Conservation (phyloP, 1,140 invertebrate species). For the Riptortus pedestris region DNA sequence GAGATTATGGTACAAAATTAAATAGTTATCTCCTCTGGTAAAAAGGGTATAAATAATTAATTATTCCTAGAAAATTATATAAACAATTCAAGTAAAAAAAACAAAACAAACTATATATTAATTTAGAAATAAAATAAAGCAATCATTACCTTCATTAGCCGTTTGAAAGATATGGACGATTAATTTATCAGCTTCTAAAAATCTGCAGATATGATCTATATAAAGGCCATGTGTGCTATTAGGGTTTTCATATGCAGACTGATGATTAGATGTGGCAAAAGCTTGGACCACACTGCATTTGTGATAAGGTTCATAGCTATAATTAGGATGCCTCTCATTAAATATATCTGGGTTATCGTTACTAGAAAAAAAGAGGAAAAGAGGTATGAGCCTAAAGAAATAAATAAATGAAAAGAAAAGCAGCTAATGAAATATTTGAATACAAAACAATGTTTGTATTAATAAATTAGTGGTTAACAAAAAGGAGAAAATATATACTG, state of each 20-base stretch:
- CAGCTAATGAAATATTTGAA: too few relatives aligned
- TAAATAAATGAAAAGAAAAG: too few relatives aligned
- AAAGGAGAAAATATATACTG: too few relatives aligned
- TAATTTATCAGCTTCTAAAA: background rate
- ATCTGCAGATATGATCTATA: slow-evolving; percentile 2
- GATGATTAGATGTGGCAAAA: slow-evolving; percentile 1
- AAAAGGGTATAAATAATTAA: too few relatives aligned
- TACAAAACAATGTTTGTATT: too few relatives aligned
- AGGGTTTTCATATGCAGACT: background rate
- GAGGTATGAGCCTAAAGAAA: too few relatives aligned
- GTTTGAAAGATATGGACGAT: background rate
- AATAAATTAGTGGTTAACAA: too few relatives aligned
- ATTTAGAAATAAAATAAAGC: too few relatives aligned
- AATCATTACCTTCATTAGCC: slow-evolving; percentile 6
- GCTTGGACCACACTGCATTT: background rate
- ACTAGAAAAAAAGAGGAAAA: background rate
- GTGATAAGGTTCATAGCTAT: background rate
- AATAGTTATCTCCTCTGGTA: too few relatives aligned
- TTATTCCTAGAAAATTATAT: too few relatives aligned
- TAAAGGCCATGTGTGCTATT: background rate
- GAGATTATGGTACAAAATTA: too few relatives aligned
- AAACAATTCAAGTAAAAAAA: too few relatives aligned
- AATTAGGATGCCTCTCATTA: background rate
- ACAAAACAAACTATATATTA: background rate
- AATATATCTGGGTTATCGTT: background rate